Base-by-base conservation (phyloP, 1,140 invertebrate genomes). In the Euglossa dilemma region DNA sequence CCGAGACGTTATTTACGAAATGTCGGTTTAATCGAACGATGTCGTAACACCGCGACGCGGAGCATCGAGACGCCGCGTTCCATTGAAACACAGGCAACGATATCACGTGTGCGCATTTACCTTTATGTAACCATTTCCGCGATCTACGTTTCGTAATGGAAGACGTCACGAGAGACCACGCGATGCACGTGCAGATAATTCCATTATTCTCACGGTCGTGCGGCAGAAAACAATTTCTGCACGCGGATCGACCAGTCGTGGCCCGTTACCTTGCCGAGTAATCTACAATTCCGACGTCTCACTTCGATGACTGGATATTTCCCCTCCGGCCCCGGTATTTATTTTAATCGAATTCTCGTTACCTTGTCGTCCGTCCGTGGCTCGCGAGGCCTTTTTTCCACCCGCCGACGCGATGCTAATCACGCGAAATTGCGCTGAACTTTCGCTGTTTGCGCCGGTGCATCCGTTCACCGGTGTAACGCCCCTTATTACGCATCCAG, bases 111-210 rank as follows among this genome's bases (percentile, higher is more conserved):
- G n/a, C 25, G 6, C 50, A 52, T 25, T n/a, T 23, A 25, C n/a
- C 50, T 81, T 67, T 75, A 59, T 25, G 54, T 67, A 82, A 82
- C 25, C 45, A 9, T 28, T 67, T 28, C 63, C 54, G 28, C 43
- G 16, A 66, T 23, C n/a, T 43, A 43, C 11, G 79, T 56, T 56
- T 81, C 72, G 43, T 59, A 82, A 82, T 74, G 79, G 75, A 82
- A 75, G 52, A 50, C 50, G 28, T 20, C 72, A 50, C 50, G 61
- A 36, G 25, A 54, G n/a, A 28, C 47, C 45, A 64, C 23, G 45
- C 36, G 54, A 80, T 71, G 47, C 50, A 50, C 77, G 61, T 50
- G 63, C 54, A 43, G 80, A 82, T 82, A 76, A 82, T 76, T 52
- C 23, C 63, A 57, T 76, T 67, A 69, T 82, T 82, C 80, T 57